Evolutionary conservation across 2,888 invertebrate species (phyloP).

Genomic region (Diarsia dahlii): DNA sequence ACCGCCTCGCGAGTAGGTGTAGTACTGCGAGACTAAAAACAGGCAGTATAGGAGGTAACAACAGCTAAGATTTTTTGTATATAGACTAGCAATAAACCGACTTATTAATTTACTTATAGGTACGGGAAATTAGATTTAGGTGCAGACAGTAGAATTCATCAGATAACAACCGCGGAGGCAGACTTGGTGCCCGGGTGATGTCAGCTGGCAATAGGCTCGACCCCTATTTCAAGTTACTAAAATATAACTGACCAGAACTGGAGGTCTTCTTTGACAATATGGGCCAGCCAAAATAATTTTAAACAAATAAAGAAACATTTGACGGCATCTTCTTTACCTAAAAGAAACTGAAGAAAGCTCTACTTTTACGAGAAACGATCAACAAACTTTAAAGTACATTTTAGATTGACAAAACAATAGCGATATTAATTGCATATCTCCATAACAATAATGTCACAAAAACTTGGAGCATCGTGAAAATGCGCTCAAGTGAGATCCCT

Average conservation of each 20-base stretch:
- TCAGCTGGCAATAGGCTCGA: not conserved
- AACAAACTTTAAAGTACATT: not conserved
- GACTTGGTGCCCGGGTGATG: not conserved
- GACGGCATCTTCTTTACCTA: not conserved
- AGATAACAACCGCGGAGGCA: not conserved
- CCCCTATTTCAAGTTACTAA: not conserved
- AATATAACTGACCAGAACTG: not conserved
- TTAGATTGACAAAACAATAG: slow-evolving; percentile 44
- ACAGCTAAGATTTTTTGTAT: slow-evolving; percentile 7
- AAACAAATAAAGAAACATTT: too few species aligned
- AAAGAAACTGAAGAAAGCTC: not conserved
- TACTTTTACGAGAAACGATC: not conserved
- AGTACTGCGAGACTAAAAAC: slow-evolving; percentile 7
- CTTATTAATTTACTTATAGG: not conserved
- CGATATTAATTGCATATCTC: slow-evolving; percentile 29
- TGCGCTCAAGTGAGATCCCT: slow-evolving; percentile 21
- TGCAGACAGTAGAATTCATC: not conserved
- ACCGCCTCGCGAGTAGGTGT: slow-evolving; percentile 29
- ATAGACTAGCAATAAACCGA: not conserved
- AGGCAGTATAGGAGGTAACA: slow-evolving; percentile 5
- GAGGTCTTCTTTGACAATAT: too few species aligned
- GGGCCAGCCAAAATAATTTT: too few species aligned
- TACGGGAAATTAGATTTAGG: not conserved
- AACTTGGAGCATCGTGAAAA: slow-evolving; percentile 26
- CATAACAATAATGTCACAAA: slow-evolving; percentile 46